Evolutionary conservation across 2,113 vertebrate species (phyloP).

Genomic region (Amphilophus citrinellus): DNA sequence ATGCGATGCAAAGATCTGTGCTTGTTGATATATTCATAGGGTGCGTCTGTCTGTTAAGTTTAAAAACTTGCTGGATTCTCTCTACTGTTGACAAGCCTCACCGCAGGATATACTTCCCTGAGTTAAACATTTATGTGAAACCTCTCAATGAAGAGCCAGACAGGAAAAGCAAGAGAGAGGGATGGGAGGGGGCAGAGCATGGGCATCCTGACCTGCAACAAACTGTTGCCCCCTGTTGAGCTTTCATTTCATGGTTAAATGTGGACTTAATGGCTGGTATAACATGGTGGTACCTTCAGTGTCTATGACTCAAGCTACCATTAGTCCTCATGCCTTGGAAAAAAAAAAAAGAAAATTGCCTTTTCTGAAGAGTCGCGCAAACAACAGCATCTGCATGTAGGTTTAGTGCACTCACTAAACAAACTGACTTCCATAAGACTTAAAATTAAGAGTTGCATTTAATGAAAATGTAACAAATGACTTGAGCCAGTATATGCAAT

Average conservation of each 20-base stretch:
- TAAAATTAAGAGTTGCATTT: constrained; percentile 4
- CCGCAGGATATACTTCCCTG: constrained; percentile 17
- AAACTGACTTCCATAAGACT: background rate
- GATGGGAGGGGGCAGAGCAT: background rate
- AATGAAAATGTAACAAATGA: constrained; percentile 9
- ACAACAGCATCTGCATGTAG: background rate
- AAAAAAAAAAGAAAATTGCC: constrained; percentile 1
- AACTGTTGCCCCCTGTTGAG: constrained; percentile 48
- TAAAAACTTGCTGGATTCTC: background rate
- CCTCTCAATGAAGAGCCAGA: constrained; percentile 25
- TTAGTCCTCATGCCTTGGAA: constrained; percentile 21
- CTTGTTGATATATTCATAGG: constrained; percentile 5
- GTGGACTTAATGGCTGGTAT: constrained; percentile 54
- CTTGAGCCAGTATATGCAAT: background rate
- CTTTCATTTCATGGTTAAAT: constrained; percentile 72
- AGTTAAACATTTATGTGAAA: constrained; percentile 50
- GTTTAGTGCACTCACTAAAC: background rate
- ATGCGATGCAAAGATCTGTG: background rate
- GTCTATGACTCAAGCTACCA: constrained; percentile 34
- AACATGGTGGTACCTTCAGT: constrained; percentile 24
- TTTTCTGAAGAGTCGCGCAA: constrained; percentile 3
- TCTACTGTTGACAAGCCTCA: background rate
- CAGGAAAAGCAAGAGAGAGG: constrained; percentile 2
- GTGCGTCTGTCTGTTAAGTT: background rate
- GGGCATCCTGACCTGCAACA: constrained; percentile 12